Conservation (phyloP, 2,888 invertebrate species). For the Anthrax anthrax region DNA sequence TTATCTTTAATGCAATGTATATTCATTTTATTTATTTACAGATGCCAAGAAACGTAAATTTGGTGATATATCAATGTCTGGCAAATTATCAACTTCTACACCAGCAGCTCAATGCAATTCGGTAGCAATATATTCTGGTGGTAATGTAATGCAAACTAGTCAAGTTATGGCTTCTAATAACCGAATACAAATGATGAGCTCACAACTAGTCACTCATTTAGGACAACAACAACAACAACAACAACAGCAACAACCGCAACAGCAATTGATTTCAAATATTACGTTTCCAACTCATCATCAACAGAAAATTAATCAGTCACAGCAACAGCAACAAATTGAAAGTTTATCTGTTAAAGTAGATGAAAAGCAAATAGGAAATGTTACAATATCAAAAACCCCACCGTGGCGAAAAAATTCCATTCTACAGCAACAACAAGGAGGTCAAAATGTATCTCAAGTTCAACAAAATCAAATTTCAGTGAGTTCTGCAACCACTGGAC, state of each 20-base stretch:
- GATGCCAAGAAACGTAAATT: constrained; percentile 21
- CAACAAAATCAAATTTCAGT: background rate
- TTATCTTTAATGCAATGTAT: background rate
- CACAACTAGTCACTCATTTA: background rate
- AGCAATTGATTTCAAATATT: constrained; percentile 3
- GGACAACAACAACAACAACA: background rate
- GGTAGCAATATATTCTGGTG: constrained; percentile 10
- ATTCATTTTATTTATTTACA: no score
- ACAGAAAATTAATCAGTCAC: constrained; percentile 8
- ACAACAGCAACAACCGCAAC: constrained; percentile 1
- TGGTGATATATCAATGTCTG: constrained; percentile 11
- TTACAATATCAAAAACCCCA: constrained; percentile 18
- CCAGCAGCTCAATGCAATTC: constrained; percentile 12
- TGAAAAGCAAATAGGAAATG: constrained; percentile 16
- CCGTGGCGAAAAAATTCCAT: constrained; percentile 19
- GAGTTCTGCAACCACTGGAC: background rate
- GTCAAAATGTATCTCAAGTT: background rate
- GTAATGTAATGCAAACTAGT: constrained; percentile 13
- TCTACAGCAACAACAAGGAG: constrained; percentile 7
- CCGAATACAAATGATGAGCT: constrained; percentile 1
- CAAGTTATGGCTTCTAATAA: constrained; percentile 6
- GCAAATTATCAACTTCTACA: constrained; percentile 4
- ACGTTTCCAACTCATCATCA: background rate
- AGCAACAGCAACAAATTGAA: constrained; percentile 1
- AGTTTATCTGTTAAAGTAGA: background rate